A percentile compares a stretch with the other conserved stretches of the same genome.
These are phyloP conservation scores for Morphnarchus princeps DNA, from an alignment of 2,113 vertebrate species.

Conservation along the genomic window DNA sequence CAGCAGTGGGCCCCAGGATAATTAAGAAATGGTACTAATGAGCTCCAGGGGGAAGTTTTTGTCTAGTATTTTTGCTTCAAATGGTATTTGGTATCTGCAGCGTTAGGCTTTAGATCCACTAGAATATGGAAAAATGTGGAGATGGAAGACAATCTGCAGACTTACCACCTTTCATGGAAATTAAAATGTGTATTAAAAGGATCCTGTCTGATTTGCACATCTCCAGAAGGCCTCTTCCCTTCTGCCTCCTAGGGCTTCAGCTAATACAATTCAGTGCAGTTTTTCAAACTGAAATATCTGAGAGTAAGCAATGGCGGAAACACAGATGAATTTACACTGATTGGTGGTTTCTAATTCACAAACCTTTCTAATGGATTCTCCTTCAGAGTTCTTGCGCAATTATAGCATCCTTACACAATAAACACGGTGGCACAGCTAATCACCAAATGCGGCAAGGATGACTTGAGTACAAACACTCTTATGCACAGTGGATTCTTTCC, in stretches of 20 bases:
- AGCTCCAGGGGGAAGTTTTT: neutral
- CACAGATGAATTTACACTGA: neutral
- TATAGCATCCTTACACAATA: neutral
- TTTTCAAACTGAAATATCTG: neutral
- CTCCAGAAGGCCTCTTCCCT: neutral
- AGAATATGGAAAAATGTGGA: neutral
- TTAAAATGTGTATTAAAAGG: neutral
- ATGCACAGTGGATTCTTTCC: neutral
- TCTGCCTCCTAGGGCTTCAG: neutral
- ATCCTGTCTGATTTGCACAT: neutral
- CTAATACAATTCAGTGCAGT: neutral
- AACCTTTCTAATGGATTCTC: neutral
- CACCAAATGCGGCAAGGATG: rapidly evolving
- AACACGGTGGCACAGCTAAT: neutral
- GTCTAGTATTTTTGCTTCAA: neutral
- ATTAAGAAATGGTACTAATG: slow-evolving; percentile 32
- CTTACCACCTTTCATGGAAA: neutral
- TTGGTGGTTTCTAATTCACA: neutral
- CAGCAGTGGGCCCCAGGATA: slow-evolving; percentile 20
- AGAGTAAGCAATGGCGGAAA: neutral
- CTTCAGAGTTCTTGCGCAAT: neutral
- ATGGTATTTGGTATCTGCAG: neutral
- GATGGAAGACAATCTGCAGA: neutral
- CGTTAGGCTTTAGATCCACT: neutral
- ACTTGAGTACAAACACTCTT: neutral